Conservation (phyloP, 1,140 invertebrate genomes). For the Cryptotermes secundus region DNA sequence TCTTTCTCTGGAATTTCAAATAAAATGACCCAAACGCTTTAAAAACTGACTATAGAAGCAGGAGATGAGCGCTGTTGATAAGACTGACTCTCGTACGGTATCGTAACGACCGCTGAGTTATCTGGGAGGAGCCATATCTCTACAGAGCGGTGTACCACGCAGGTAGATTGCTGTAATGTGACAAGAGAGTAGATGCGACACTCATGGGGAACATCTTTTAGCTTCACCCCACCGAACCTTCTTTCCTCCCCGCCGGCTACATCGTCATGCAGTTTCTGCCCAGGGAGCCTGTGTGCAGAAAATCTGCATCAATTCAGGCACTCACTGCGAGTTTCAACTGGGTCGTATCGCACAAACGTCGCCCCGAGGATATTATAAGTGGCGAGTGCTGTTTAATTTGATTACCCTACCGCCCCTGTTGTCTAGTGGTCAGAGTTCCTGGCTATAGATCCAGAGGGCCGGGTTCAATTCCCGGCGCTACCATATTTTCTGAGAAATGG, state of each 20-base stretch:
- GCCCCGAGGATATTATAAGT: not conserved
- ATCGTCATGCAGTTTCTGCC: not conserved
- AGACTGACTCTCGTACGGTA: not conserved
- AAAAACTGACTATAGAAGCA: too few relatives aligned
- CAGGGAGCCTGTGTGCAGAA: not conserved
- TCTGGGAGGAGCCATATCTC: not conserved
- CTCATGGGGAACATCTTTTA: constrained; percentile 10
- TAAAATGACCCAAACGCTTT: too few relatives aligned
- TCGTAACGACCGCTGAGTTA: constrained; percentile 17
- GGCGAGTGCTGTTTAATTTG: too few relatives aligned
- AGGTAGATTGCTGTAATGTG: not conserved
- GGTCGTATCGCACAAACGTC: not conserved
- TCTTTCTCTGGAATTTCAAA: too few relatives aligned
- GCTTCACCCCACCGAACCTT: not conserved
- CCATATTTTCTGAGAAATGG: too few relatives aligned
- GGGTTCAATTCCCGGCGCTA: too few relatives aligned
- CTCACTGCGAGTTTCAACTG: not conserved
- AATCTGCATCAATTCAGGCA: not conserved
- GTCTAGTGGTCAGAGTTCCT: too few relatives aligned
- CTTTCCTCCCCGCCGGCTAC: not conserved
- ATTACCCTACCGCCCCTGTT: too few relatives aligned
- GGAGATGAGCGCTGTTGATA: not conserved
- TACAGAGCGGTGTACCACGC: not conserved
- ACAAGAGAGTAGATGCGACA: not conserved
- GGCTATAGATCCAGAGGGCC: too few relatives aligned